Evolutionary conservation across 1,140 invertebrate genomes (phyloP), one percentile per base, ranked within the genome.

Genomic region (Diorhabda elongata): DNA sequence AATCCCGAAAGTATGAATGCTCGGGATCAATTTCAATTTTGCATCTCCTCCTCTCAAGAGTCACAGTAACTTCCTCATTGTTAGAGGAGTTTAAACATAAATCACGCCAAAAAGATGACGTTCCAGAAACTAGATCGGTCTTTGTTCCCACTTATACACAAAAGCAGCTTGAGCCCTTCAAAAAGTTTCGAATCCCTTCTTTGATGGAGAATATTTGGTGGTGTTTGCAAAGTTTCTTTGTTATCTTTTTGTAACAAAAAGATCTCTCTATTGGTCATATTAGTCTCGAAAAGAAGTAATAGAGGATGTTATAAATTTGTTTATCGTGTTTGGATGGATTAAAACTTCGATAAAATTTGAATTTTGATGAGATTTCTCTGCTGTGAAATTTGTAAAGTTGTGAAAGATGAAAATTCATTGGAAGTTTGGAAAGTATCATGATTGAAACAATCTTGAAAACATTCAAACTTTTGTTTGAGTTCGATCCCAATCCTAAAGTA

Each of bases 181-280:
- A 52, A 52, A 52, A 52, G 47, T 52, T 52, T 52, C 4, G 47
- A 8, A 52, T 52, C 47, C 47, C 47, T 52, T 52, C 47, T 52
- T 52, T 52, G 47, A 52, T 52, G 47, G 47, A 52, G n/a, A 52
- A 52, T 52, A 8, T 52, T 52, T 52, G 47, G 47, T 6, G 47
- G 47, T 52, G 47, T 52, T 52, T 52, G 47, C 47, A 52, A 52
- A 52, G 47, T 52, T 52, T 52, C 47, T 52, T 52, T 52, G 47
- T 52, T 52, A 52, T 52, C 47, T 52, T 52, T 52, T 6, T 52
- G 47, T 52, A 52, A n/a, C 47, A n/a, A n/a, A 52, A 52, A 52
- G 47, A n/a, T 8, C 47, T 52, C 47, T 52, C 47, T 52, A 8
- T 52, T 52, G 47, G 47, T 52, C 47, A 52, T 52, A 52, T 52